These are phyloP conservation scores for Stercorarius parasiticus DNA, from an alignment of 2,113 vertebrate species.

Conservation along the genomic window DNA sequence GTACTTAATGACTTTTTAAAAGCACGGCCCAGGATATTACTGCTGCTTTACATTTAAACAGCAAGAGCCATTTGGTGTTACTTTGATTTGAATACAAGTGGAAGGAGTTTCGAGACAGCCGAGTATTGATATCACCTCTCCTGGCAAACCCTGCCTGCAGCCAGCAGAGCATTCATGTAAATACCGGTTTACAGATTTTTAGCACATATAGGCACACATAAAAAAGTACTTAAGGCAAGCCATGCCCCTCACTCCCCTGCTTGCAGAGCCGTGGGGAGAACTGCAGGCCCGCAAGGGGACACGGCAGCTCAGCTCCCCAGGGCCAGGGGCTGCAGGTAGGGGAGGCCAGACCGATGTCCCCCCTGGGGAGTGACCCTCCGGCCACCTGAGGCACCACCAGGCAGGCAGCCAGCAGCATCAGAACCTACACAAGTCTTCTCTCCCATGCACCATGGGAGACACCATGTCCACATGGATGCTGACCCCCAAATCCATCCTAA, in stretches of 20 bases:
- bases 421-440: accelerated
- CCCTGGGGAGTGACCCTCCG: accelerated
- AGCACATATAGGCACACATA: neutral
- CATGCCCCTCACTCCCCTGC: neutral
- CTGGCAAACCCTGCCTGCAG: neutral
- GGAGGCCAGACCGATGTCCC: accelerated
- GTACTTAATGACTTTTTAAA: neutral
- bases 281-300: neutral
- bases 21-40: neutral
- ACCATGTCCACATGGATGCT: accelerated
- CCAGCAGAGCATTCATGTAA: neutral
- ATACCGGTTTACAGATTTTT: neutral
- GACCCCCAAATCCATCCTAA: neutral
- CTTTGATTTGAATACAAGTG: neutral
- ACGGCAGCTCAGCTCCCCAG: accelerated
- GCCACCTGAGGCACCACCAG: accelerated
- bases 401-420: too few relatives aligned
- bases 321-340: neutral
- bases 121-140: neutral
- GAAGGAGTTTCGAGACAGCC: neutral
- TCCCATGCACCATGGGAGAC: neutral
- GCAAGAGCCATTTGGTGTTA: neutral
- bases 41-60: neutral
- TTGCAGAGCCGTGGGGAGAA: accelerated
- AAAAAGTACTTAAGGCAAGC: neutral